These are phyloP conservation scores for Meloidogyne floridensis DNA, from an alignment of 1,140 invertebrate species.

Conservation along the genomic window DNA sequence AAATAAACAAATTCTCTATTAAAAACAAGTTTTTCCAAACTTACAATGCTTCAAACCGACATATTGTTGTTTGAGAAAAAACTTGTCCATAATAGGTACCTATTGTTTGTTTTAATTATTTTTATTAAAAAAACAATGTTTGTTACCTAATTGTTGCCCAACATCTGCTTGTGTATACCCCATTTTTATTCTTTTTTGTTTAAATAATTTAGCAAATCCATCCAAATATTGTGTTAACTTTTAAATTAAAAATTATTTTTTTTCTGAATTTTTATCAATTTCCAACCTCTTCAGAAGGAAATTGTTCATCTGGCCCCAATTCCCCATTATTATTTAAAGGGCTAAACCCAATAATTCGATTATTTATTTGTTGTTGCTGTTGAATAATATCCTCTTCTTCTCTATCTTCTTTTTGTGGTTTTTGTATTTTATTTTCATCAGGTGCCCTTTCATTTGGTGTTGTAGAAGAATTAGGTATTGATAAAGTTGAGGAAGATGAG, in stretches of 20 bases:
- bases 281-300: constrained; percentile 4
- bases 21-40: background rate
- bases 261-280: background rate
- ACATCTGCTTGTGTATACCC: constrained; percentile 73
- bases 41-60: constrained; percentile 97
- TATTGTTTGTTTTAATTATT: too few relatives aligned
- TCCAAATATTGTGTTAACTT: constrained; percentile 77
- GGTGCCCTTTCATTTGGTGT: background rate
- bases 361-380: background rate
- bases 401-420: background rate
- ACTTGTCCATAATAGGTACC: constrained; percentile 93
- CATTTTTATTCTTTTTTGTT: constrained; percentile 95
- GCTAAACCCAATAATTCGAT: constrained; percentile 1
- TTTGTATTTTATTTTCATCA: background rate
- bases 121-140: too few relatives aligned
- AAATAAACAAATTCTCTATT: too few relatives aligned
- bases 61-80: constrained; percentile 99
- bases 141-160: constrained; percentile 21
- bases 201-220: constrained; percentile 98
- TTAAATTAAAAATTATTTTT: background rate
- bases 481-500: background rate
- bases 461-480: background rate
- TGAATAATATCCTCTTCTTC: constrained; percentile 10
- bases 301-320: constrained; percentile 15
- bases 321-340: background rate